These are phyloP conservation scores for Chlorops oryzae DNA, from an alignment of 1,140 invertebrate genomes.

Conservation along the genomic window DNA sequence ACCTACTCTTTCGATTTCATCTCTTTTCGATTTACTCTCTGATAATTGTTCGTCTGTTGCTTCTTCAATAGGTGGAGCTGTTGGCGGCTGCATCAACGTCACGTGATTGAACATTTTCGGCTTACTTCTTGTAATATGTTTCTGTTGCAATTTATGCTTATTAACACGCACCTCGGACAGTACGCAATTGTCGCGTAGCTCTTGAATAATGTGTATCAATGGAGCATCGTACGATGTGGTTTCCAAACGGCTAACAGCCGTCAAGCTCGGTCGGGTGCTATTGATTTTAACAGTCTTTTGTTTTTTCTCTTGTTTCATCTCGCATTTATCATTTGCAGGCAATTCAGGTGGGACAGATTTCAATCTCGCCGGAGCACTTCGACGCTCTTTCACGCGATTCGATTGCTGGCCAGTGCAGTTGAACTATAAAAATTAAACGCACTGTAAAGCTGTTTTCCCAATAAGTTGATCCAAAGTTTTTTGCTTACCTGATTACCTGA, in stretches of 20 bases:
- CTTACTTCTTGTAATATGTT: background rate
- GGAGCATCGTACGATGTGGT: constrained; percentile 31
- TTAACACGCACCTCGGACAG: constrained; percentile 42
- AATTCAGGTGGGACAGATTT: constrained; percentile 1
- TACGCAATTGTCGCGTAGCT: constrained; percentile 40
- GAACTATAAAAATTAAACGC: too few species aligned
- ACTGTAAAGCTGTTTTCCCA: too few species aligned
- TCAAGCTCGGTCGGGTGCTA: too few species aligned
- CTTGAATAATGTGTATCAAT: constrained; percentile 42
- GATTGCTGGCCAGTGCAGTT: too few species aligned
- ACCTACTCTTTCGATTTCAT: constrained; percentile 31
- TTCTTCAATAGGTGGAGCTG: constrained; percentile 3
- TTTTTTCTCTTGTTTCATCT: background rate
- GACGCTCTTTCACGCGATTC: too few species aligned
- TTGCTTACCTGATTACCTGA: constrained; percentile 29
- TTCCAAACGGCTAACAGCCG: constrained; percentile 31
- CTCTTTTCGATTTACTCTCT: constrained; percentile 13
- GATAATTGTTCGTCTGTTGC: background rate
- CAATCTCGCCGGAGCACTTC: constrained; percentile 7
- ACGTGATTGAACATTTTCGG: background rate
- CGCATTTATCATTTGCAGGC: background rate
- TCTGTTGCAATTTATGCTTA: constrained; percentile 22
- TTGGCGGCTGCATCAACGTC: background rate
- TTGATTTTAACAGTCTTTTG: constrained; percentile 1
- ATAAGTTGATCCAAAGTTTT: too few species aligned